Evolutionary conservation across 2,113 vertebrate species (phyloP), one percentile per base, ranked within the genome.

Genomic region (Indicator indicator): DNA sequence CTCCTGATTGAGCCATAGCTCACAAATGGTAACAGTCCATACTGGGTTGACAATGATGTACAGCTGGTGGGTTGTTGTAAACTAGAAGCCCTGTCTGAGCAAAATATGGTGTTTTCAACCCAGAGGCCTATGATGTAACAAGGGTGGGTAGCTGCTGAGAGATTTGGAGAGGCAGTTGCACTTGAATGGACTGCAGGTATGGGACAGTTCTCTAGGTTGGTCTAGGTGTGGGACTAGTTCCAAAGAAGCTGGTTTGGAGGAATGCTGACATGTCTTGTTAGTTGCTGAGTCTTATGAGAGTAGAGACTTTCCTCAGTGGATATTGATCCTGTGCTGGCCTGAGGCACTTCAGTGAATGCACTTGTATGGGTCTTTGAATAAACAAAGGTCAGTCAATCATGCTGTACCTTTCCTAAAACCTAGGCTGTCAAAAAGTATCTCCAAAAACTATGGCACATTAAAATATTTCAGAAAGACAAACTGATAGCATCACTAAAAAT

Each of bases 391-490:
- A 38, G 18, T 46, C 81, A 81, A 38, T 83, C 0, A 0, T 62
- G 26, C 48, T 32, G 21, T 74, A 77, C 42, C 60, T 91, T 83
- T 83, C 33, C 52, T 71, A 68, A 86, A 93, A 78, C 33, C 2
- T 64, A 21, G 33, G 9, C 28, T 86, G 17, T 67, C 62, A 68
- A 74, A 82, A 59, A 83, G 7, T 54, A 60, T 40, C 48, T 74
- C 28, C 5, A 42, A 67, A 89, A 83, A 88, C 33, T 38, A 55
- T 48, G 17, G 70, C 86, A 2, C 54, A 11, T 62, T 60, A 40
- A 90, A 96, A 88, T 86, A 72, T 72, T 92, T 86, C 62, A 69
- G 60, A 78, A 82, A 76, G 54, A 60, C 32, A 64, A 65, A 90
- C 46, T 9, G 70, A 32, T 13, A 90, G 30, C 58, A 59, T 69